phyloP scores from a whole-genome alignment of 2,113 vertebrate genomes.

The Corvus hawaiiensis region DNA sequence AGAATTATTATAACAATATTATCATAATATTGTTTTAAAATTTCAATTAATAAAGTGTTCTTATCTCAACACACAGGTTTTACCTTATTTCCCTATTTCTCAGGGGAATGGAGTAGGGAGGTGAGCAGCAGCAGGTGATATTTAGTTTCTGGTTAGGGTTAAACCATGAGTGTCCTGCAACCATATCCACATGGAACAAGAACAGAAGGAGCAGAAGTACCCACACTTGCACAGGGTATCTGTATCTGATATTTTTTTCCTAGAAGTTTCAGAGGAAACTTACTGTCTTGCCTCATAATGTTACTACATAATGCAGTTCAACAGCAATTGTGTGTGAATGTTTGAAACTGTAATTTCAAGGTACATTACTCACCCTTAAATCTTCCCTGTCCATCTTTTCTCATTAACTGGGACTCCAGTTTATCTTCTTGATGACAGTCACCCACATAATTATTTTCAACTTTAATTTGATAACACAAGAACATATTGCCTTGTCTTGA shows the following conservation, averaged over 20 bases:
- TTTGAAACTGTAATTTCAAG: background rate
- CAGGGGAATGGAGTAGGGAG: background rate
- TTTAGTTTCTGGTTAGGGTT: background rate
- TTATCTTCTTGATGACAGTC: background rate
- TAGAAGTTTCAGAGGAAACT: background rate
- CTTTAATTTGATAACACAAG: background rate
- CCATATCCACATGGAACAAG: background rate
- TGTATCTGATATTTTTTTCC: background rate
- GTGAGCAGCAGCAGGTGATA: no score
- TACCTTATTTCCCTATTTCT: background rate
- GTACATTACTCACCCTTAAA: background rate
- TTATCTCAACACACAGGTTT: background rate
- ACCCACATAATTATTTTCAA: background rate
- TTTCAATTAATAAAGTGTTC: background rate
- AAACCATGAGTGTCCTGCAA: background rate
- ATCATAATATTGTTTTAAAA: background rate
- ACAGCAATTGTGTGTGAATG: background rate
- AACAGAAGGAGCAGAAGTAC: background rate
- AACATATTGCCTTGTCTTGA: background rate
- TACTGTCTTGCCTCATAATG: background rate
- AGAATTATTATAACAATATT: background rate
- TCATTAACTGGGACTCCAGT: background rate
- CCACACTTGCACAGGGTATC: background rate
- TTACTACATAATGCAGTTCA: background rate
- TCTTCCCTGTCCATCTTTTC: background rate